Percentiles rank a stretch among this genome's conserved stretches.
These are phyloP conservation scores for Aspidiotus rigidus DNA, from an alignment of 2,888 invertebrate genomes.

Conservation along the genomic window DNA sequence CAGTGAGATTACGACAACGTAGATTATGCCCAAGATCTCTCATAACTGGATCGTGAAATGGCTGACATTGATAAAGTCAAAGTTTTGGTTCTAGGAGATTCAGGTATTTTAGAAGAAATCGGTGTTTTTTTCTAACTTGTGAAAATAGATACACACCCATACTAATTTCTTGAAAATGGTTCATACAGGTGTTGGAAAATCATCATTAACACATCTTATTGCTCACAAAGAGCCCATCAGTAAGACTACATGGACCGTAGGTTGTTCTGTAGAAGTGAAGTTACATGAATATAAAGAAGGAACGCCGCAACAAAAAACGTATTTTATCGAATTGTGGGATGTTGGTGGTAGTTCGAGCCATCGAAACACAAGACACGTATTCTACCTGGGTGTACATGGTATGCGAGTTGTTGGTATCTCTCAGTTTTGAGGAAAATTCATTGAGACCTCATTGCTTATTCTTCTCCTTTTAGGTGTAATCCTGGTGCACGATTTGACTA, in stretches of 20 bases:
- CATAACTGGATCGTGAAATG: slow-evolving; percentile 18
- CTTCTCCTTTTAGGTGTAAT: slow-evolving; percentile 60
- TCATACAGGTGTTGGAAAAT: slow-evolving; percentile 84
- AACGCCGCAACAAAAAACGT: slow-evolving; percentile 79
- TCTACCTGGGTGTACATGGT: slow-evolving; percentile 90
- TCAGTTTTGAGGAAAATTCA: neutral
- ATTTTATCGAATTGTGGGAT: slow-evolving; percentile 94
- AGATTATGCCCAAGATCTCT: too few relatives aligned
- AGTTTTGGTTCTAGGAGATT: slow-evolving; percentile 84
- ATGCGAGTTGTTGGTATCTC: slow-evolving; percentile 35
- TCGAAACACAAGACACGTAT: slow-evolving; percentile 83
- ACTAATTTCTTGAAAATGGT: neutral
- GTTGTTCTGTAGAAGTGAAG: slow-evolving; percentile 91
- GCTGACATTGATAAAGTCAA: slow-evolving; percentile 79
- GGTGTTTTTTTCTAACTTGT: too few relatives aligned
- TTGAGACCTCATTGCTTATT: neutral
- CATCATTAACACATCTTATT: slow-evolving; percentile 83
- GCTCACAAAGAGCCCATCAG: slow-evolving; percentile 75
- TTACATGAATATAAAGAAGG: slow-evolving; percentile 91
- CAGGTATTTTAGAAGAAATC: slow-evolving; percentile 50
- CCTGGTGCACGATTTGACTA: slow-evolving; percentile 92
- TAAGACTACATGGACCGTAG: slow-evolving; percentile 91
- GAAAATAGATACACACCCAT: too few relatives aligned
- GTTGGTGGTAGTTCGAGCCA: slow-evolving; percentile 92
- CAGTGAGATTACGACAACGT: too few relatives aligned